Evolutionary conservation across 2,888 invertebrate species (phyloP).

Genomic region (Herminia tarsipennalis): DNA sequence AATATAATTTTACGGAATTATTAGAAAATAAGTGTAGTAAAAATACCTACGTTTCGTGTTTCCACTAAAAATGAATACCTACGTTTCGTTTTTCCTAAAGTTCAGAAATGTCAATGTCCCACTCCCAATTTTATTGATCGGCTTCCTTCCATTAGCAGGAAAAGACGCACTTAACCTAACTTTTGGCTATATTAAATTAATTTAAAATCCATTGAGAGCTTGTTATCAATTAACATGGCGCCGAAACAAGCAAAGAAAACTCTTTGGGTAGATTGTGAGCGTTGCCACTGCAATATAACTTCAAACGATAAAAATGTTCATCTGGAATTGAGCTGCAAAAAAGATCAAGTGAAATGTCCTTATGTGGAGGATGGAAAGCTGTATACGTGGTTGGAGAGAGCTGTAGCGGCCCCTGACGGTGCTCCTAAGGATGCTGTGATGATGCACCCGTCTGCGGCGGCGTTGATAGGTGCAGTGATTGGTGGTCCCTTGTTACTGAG

Average conservation of each 20-base stretch:
- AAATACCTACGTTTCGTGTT: too few relatives aligned
- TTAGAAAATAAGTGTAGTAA: too few relatives aligned
- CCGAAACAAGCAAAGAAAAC: conserved; percentile 83
- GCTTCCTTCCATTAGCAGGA: too few relatives aligned
- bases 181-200: too few relatives aligned
- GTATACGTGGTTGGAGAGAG: conserved; percentile 71
- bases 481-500: conserved; percentile 68
- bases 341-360: conserved; percentile 76
- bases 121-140: too few relatives aligned
- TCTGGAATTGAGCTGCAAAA: conserved; percentile 78
- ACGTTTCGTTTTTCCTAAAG: too few relatives aligned
- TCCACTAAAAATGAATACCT: too few relatives aligned
- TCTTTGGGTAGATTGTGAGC: conserved; percentile 87
- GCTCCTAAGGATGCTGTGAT: conserved; percentile 72
- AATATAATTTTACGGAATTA: too few relatives aligned
- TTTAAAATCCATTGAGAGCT: too few relatives aligned
- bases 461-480: conserved; percentile 71
- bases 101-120: too few relatives aligned
- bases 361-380: conserved; percentile 65
- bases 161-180: conserved; percentile 1
- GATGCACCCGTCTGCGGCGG: conserved; percentile 72
- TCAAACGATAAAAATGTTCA: conserved; percentile 87
- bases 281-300: conserved; percentile 83
- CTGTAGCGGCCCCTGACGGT: conserved; percentile 64
- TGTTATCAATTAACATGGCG: conserved; percentile 47